Conservation (phyloP, 2,888 invertebrate species). For the Andrena hattorfiana region DNA sequence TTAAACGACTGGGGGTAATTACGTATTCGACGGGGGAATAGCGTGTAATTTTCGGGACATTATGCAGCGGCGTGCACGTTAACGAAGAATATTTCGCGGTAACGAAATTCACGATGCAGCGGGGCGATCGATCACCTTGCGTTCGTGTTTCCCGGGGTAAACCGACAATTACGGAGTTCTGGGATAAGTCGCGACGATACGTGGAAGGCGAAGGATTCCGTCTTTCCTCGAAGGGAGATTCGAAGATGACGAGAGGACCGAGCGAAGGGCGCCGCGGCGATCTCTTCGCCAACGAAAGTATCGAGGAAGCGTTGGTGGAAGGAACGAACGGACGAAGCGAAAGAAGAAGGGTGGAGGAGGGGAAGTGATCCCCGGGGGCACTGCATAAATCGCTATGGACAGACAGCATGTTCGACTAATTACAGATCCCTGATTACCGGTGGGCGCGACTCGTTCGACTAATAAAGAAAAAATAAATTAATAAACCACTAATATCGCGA, state of each 20-base stretch:
- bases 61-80: constrained; percentile 35
- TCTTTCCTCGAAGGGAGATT: constrained; percentile 67
- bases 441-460: constrained; percentile 77
- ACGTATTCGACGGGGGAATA: constrained; percentile 13
- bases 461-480: constrained; percentile 83
- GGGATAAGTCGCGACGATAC: constrained; percentile 63
- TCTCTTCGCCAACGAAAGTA: constrained; percentile 32
- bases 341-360: constrained; percentile 25
- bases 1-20: constrained; percentile 37
- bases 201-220: constrained; percentile 62
- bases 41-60: constrained; percentile 49
- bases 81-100: constrained; percentile 52
- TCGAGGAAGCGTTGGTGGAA: constrained; percentile 59
- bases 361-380: constrained; percentile 69
- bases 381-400: constrained; percentile 80
- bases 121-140: constrained; percentile 63
- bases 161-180: constrained; percentile 66
- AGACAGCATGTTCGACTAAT: constrained; percentile 83
- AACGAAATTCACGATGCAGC: constrained; percentile 45
- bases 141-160: constrained; percentile 59
- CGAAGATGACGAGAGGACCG: constrained; percentile 51
- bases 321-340: constrained; percentile 31
- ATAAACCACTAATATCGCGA: constrained; percentile 81
- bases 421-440: constrained; percentile 83
- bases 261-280: constrained; percentile 29